phyloP scores from a whole-genome alignment of 2,113 vertebrate genomes.

The Syngnathus scovelli region DNA sequence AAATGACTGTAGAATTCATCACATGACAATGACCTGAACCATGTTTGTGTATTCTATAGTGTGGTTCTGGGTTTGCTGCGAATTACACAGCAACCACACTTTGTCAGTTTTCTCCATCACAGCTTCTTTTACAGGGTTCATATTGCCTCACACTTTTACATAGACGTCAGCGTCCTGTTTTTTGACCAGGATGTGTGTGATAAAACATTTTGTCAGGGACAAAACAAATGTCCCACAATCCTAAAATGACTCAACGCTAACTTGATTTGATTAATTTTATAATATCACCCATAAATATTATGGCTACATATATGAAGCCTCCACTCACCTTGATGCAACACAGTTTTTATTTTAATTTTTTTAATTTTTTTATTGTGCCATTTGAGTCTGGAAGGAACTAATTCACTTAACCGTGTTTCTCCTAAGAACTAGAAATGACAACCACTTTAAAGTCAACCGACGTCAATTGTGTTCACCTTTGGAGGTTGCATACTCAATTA shows the following conservation, averaged over 20 bases:
- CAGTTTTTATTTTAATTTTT: neutral
- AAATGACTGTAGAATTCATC: constrained; percentile 29
- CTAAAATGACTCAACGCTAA: neutral
- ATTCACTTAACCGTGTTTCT: neutral
- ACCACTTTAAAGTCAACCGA: neutral
- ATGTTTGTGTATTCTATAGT: neutral
- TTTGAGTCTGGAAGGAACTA: neutral
- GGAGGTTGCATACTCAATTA: neutral
- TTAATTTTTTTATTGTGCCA: neutral
- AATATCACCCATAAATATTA: neutral
- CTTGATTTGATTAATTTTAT: neutral
- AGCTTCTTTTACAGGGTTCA: neutral
- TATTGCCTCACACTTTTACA: neutral
- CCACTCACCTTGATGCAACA: neutral
- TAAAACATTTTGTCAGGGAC: neutral
- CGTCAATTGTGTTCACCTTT: neutral
- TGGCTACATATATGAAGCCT: neutral
- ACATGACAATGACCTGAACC: constrained; percentile 6
- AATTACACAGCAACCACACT: neutral
- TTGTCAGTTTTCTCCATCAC: neutral
- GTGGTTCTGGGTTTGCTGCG: neutral
- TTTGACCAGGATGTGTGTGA: neutral
- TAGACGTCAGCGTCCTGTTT: neutral
- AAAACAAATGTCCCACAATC: neutral
- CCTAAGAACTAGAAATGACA: neutral